Conservation (phyloP, 2,113 vertebrate species). For the Rynchops niger region DNA sequence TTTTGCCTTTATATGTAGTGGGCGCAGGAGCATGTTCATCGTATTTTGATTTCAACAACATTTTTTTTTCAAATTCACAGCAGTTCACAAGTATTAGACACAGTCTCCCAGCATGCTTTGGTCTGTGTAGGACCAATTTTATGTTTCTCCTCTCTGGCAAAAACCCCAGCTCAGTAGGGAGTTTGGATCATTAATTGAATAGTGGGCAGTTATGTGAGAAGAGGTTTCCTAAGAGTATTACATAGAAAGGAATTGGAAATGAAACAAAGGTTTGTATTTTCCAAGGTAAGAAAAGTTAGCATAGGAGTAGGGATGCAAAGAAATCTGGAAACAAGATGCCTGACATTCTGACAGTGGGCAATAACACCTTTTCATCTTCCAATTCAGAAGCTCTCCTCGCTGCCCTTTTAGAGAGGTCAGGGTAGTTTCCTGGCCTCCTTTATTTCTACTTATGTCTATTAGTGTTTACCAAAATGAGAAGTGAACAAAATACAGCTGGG, state of each 20-base stretch:
- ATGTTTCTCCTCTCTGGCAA: not conserved
- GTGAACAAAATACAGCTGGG: not conserved
- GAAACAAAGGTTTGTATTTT: not conserved
- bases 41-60: not conserved
- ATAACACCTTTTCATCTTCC: not conserved
- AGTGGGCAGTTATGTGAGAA: not conserved
- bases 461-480: not conserved
- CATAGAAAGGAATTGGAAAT: not conserved
- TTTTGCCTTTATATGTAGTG: not conserved
- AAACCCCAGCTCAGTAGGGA: not conserved
- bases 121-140: not conserved
- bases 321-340: not conserved
- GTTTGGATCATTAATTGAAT: not conserved
- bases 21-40: not conserved
- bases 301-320: not conserved
- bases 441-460: not conserved
- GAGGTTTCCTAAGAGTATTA: not conserved
- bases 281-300: not conserved
- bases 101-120: not conserved
- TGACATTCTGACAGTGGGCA: not conserved
- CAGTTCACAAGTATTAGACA: not conserved
- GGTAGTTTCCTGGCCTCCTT: not conserved
- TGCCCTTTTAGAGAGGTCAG: not conserved
- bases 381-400: not conserved
- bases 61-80: not conserved